Base-by-base conservation (phyloP, 2,113 vertebrate genomes). In the Zosterops lateralis region DNA sequence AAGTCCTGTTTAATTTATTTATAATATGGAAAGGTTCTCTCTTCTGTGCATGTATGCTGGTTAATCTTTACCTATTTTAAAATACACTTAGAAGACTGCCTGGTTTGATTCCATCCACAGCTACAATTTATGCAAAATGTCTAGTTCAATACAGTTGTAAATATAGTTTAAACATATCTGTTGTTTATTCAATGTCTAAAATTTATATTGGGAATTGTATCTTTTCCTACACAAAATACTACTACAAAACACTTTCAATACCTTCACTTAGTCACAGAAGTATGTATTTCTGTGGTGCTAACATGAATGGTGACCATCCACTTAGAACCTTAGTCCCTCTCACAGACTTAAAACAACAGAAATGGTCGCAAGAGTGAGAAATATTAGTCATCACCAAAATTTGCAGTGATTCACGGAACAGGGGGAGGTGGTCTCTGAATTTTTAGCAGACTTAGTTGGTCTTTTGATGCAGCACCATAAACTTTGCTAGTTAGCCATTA, bases 271-370 rank as follows among this genome's bases (percentile, higher is more conserved):
- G n/a, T 45, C 29, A 36, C 22, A 42, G 17, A 58, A 51, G 8
- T 45, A 28, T 10, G 6, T 47, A 58, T 38, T 77, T 80, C 0
- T 31, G 18, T 26, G 22, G 21, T 48, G 21, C 22, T 44, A 34
- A 34, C 5, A 5, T 4, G 5, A 70, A 21, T 1, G 3, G 3
- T 79, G n/a, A 32, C 38, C 6, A 1, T 45, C 21, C 28, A 17
- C 12, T 3, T 3, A 53, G 10, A 72, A 28, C 7, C 8, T n/a
- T 14, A 48, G 11, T 7, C 21, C 14, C 20, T 57, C 38, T 79
- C 19, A 51, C 36, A 66, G 9, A 48, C 9, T 60, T 64, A 26
- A 0, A 38, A 65, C 1, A 7, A 21, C 1, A 1, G 9, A 75
- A 79, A 44, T 17, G 4, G 13, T 65, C n/a, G 36, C 8, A 56